Evolutionary conservation across 1,140 invertebrate species (phyloP).

Genomic region (Charaxes varanes): DNA sequence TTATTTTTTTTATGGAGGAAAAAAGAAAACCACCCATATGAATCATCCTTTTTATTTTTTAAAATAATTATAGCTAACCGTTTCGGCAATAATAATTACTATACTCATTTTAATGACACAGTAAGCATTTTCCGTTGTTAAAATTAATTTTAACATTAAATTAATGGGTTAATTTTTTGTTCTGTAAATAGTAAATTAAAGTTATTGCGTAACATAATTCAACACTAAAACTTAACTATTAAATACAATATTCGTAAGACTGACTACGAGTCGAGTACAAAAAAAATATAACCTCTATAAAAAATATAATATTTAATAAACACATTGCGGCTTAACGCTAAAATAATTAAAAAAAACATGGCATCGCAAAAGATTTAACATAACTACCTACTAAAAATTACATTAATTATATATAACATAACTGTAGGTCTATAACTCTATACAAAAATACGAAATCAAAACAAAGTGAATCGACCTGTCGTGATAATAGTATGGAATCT

Average conservation of each 20-base stretch:
- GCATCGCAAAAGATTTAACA: constrained; percentile 48
- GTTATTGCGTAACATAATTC: constrained; percentile 55
- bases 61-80: constrained; percentile 74
- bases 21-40: constrained; percentile 55
- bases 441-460: constrained; percentile 41
- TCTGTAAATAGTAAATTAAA: constrained; percentile 51
- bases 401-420: constrained; percentile 39
- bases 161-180: constrained; percentile 59
- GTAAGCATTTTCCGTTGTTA: constrained; percentile 72
- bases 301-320: constrained; percentile 70
- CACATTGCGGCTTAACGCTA: constrained; percentile 47
- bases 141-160: constrained; percentile 55
- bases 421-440: constrained; percentile 45
- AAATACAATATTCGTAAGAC: constrained; percentile 42
- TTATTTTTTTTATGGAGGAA: constrained; percentile 2
- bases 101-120: constrained; percentile 69
- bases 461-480: constrained; percentile 17
- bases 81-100: constrained; percentile 68
- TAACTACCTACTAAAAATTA: constrained; percentile 28
- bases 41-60: constrained; percentile 73
- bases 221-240: constrained; percentile 61
- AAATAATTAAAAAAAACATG: constrained; percentile 65
- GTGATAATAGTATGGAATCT: constrained; percentile 24
- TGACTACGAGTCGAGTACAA: constrained; percentile 58
- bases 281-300: constrained; percentile 64